A percentile compares a stretch with the other conserved stretches of the same genome.
These are phyloP conservation scores for Brachionus angularis DNA, from an alignment of 1,140 invertebrate species.

Conservation along the genomic window DNA sequence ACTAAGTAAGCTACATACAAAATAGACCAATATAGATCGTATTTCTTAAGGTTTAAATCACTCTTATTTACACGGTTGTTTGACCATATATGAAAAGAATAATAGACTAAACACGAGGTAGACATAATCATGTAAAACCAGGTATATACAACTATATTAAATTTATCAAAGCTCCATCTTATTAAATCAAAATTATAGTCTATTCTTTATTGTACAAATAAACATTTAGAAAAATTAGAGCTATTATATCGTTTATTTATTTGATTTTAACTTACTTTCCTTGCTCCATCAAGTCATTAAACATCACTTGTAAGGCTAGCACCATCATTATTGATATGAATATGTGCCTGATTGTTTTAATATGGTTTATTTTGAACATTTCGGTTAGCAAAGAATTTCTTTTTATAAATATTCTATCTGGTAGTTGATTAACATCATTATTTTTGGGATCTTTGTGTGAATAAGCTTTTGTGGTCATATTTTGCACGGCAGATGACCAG, in stretches of 20 bases:
- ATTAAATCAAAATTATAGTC: constrained; percentile 62
- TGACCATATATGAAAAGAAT: constrained; percentile 62
- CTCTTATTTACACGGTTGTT: constrained; percentile 8
- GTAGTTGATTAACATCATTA: neutral
- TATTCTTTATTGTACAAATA: constrained; percentile 55
- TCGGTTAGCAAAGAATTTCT: constrained; percentile 53
- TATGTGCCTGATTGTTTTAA: constrained; percentile 75
- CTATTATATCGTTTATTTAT: too few species aligned
- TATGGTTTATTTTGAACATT: constrained; percentile 72
- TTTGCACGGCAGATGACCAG: too few species aligned
- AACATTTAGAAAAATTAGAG: constrained; percentile 25
- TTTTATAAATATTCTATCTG: constrained; percentile 2
- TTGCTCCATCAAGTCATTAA: constrained; percentile 68
- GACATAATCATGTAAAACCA: constrained; percentile 63
- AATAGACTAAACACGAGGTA: constrained; percentile 60
- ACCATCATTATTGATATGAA: constrained; percentile 74
- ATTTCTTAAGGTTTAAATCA: constrained; percentile 23
- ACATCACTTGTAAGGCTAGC: constrained; percentile 68
- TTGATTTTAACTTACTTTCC: constrained; percentile 66
- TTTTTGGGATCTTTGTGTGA: neutral
- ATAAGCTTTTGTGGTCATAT: constrained; percentile 41
- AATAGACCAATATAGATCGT: constrained; percentile 52
- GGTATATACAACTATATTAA: constrained; percentile 60
- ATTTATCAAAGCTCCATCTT: constrained; percentile 61
- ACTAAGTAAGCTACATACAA: constrained; percentile 48